Percentiles rank a stretch among this genome's conserved stretches.
phyloP scores from a whole-genome alignment of 2,888 invertebrate genomes.

The Drosophila lutescens region DNA sequence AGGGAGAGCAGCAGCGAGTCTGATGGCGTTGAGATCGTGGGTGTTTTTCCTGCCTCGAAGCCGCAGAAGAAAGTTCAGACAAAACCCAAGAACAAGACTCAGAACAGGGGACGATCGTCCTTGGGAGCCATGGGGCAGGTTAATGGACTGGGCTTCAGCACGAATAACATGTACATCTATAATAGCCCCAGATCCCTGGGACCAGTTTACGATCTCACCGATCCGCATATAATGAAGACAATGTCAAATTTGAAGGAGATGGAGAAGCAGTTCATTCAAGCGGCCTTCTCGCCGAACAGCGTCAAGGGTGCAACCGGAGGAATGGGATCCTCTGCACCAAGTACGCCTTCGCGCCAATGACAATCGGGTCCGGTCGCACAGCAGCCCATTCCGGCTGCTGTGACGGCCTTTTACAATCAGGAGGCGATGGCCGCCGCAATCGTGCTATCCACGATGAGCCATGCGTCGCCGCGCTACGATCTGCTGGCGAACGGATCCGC shows the following conservation, averaged over 20 bases:
- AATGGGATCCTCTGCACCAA: constrained; percentile 28
- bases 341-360: constrained; percentile 72
- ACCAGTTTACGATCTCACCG: constrained; percentile 48
- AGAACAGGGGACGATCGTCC: constrained; percentile 36
- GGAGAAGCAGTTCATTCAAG: constrained; percentile 51
- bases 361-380: constrained; percentile 71
- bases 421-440: constrained; percentile 81
- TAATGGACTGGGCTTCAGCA: constrained; percentile 46
- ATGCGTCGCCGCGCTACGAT: constrained; percentile 52
- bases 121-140: constrained; percentile 23
- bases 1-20: constrained; percentile 83
- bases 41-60: constrained; percentile 77
- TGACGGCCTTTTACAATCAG: constrained; percentile 81
- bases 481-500: constrained; percentile 54
- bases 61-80: constrained; percentile 20
- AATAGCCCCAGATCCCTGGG: constrained; percentile 23
- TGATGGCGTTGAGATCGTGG: constrained; percentile 84
- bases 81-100: constrained; percentile 50
- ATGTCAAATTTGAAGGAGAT: constrained; percentile 53
- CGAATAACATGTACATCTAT: constrained; percentile 55
- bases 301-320: constrained; percentile 18
- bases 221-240: constrained; percentile 46
- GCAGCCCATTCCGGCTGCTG: constrained; percentile 61
- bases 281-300: constrained; percentile 24
- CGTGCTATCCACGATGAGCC: constrained; percentile 80